Conservation (phyloP, 2,113 vertebrate genomes). For the Calidris pugnax region DNA sequence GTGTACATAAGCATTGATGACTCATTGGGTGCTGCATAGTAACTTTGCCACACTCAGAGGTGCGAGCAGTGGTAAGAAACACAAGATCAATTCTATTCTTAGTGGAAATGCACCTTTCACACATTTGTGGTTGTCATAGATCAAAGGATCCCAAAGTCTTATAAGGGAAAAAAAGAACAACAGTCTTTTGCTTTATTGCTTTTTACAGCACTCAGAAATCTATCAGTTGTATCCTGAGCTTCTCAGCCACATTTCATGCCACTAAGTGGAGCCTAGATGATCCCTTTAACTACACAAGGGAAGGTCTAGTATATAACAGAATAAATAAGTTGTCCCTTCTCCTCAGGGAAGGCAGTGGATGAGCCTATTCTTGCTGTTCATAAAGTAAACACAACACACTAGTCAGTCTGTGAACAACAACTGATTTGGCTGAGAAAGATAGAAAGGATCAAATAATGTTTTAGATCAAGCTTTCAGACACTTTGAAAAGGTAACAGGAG, state of each 20-base stretch:
- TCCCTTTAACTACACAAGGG: background rate
- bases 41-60: background rate
- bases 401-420: background rate
- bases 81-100: background rate
- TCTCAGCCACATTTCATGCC: background rate
- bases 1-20: background rate
- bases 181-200: background rate
- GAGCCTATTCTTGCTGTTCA: background rate
- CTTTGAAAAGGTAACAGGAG: conserved; percentile 32
- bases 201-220: background rate
- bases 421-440: background rate
- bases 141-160: background rate
- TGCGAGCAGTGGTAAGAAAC: background rate
- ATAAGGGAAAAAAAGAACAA: background rate
- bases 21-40: background rate
- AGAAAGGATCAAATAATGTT: background rate
- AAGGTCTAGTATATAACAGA: background rate
- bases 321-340: background rate
- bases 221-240: background rate
- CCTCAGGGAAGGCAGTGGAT: background rate
- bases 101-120: background rate
- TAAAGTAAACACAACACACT: background rate
- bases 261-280: background rate
- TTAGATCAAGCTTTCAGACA: background rate
- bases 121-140: background rate